Conservation (phyloP, 2,888 invertebrate genomes). For the Zygogramma bicolorata region DNA sequence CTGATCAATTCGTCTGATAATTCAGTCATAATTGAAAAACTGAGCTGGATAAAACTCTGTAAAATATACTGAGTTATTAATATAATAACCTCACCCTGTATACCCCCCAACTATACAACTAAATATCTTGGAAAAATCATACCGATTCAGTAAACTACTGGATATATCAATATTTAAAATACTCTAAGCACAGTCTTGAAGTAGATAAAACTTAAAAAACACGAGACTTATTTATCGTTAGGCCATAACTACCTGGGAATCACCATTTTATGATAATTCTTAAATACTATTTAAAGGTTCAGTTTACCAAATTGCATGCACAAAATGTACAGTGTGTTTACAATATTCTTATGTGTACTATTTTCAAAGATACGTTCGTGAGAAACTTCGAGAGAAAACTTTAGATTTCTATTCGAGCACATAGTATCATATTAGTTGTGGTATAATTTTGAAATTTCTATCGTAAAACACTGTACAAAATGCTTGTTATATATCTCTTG, state of each 20-base stretch:
- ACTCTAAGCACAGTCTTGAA: background rate
- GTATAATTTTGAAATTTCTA: background rate
- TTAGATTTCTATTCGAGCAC: too few species aligned
- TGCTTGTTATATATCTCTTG: background rate
- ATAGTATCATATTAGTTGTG: too few species aligned
- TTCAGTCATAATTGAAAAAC: too few species aligned
- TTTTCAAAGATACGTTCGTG: too few species aligned
- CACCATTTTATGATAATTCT: constrained; percentile 2
- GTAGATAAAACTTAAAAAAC: background rate
- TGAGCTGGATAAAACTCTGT: too few species aligned
- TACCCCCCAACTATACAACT: too few species aligned
- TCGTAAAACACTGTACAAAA: background rate
- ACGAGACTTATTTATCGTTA: constrained; percentile 9
- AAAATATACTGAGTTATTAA: too few species aligned
- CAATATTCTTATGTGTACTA: background rate
- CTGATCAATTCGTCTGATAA: too few species aligned
- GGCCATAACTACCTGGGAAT: constrained; percentile 5
- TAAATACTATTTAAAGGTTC: background rate
- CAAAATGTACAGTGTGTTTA: background rate
- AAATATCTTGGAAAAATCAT: too few species aligned
- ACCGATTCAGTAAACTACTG: too few species aligned
- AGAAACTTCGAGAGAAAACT: too few species aligned
- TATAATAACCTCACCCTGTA: background rate
- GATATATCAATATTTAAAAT: too few species aligned
- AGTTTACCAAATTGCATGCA: background rate